phyloP scores from a whole-genome alignment of 2,113 vertebrate genomes.

The Podiceps cristatus region DNA sequence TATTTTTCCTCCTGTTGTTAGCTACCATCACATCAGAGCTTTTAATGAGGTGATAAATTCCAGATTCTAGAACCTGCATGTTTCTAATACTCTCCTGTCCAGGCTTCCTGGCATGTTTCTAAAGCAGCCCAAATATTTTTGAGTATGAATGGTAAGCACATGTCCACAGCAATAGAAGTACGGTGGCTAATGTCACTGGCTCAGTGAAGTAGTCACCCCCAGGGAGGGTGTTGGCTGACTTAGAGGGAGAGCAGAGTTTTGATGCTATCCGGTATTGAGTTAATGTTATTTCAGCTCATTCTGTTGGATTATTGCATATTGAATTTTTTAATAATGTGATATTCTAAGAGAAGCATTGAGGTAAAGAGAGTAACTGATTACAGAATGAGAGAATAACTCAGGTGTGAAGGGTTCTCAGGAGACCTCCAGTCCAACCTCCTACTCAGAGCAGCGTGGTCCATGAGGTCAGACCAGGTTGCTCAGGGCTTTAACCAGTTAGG shows the following conservation, averaged over 20 bases:
- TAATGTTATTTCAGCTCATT: background rate
- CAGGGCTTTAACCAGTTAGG: background rate
- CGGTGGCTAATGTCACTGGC: background rate
- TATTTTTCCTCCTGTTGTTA: background rate
- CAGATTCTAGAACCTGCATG: background rate
- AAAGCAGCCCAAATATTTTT: background rate
- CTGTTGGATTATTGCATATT: background rate
- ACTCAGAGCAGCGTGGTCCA: background rate
- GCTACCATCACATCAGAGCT: background rate
- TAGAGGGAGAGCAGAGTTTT: background rate
- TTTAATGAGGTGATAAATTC: slow-evolving; percentile 1
- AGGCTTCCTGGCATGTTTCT: background rate
- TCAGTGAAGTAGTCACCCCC: background rate
- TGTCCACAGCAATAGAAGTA: background rate
- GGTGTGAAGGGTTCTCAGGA: background rate
- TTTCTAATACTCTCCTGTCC: background rate
- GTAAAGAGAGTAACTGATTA: background rate
- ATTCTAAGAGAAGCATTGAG: background rate
- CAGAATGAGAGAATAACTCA: background rate
- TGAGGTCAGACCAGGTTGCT: background rate
- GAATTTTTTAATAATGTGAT: background rate
- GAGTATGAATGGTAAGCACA: background rate
- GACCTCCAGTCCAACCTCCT: background rate
- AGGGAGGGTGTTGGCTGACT: background rate
- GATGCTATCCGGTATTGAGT: background rate